Evolutionary conservation across 2,888 invertebrate genomes (phyloP).

Genomic region (Emesis furor): DNA sequence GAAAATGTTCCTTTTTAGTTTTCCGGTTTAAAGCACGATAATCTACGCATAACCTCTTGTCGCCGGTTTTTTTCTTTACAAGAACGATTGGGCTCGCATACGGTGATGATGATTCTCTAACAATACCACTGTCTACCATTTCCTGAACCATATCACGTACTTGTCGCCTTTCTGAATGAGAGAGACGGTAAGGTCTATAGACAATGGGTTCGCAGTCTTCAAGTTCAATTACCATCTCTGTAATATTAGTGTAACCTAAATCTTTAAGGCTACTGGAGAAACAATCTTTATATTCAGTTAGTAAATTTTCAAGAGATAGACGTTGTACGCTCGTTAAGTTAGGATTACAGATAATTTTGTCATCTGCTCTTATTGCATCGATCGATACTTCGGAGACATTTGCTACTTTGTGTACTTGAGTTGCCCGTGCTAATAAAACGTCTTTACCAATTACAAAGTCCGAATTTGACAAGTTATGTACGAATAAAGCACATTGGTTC

Average conservation of each 20-base stretch:
- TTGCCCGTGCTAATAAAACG: not conserved
- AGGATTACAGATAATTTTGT: slow-evolving; percentile 15
- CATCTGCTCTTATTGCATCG: not conserved
- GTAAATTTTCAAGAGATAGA: slow-evolving; percentile 16
- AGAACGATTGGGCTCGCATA: slow-evolving; percentile 69
- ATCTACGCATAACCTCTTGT: slow-evolving; percentile 60
- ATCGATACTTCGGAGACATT: not conserved
- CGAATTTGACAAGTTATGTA: not conserved
- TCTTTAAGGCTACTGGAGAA: slow-evolving; percentile 50
- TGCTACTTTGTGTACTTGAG: not conserved
- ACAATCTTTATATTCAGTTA: slow-evolving; percentile 33
- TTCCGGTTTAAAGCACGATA: slow-evolving; percentile 58
- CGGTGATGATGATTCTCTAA: slow-evolving; percentile 56
- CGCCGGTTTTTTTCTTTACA: slow-evolving; percentile 62
- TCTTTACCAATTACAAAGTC: not conserved
- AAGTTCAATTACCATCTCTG: slow-evolving; percentile 47
- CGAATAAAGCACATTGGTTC: not conserved
- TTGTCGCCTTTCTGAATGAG: slow-evolving; percentile 40
- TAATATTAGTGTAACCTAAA: slow-evolving; percentile 43
- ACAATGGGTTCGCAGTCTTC: slow-evolving; percentile 49
- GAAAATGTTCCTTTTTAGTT: slow-evolving; percentile 62
- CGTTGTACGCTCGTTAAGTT: slow-evolving; percentile 30
- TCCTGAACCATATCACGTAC: slow-evolving; percentile 60
- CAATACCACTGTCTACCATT: slow-evolving; percentile 52
- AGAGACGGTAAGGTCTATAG: slow-evolving; percentile 63